These are phyloP conservation scores for Suricata suricatta DNA, from an alignment of 2,113 vertebrate genomes.

Conservation along the genomic window DNA sequence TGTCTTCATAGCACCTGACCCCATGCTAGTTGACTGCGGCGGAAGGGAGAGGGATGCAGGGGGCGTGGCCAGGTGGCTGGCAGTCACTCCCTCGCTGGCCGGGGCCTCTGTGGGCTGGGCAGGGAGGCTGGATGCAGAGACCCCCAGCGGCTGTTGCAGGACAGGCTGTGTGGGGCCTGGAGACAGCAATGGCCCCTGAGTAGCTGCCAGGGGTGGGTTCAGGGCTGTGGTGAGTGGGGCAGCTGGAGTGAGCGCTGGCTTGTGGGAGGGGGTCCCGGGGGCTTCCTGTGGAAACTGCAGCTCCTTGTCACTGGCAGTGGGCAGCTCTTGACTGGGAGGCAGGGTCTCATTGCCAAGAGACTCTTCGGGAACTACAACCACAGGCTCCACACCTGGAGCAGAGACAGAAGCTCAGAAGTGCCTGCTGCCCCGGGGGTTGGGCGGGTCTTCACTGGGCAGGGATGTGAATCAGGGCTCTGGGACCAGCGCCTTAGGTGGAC, in stretches of 20 bases:
- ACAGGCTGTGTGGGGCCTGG: not conserved
- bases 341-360: conserved; percentile 37
- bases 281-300: not conserved
- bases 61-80: not conserved
- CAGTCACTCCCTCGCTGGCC: not conserved
- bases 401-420: conserved; percentile 47
- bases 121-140: not conserved
- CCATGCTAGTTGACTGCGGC: not conserved
- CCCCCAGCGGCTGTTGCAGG: not conserved
- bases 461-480: not conserved
- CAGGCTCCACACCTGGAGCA: conserved; percentile 89
- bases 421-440: not conserved
- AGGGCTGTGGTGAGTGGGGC: not conserved
- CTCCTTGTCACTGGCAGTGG: conserved; percentile 21
- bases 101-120: not conserved
- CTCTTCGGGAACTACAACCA: conserved; percentile 64
- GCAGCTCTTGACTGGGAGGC: not conserved
- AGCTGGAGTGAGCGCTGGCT: not conserved
- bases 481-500: not conserved
- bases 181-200: not conserved
- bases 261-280: not conserved
- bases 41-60: not conserved
- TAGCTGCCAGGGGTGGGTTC: not conserved
- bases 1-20: not conserved
- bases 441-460: not conserved